phyloP scores from a whole-genome alignment of 1,140 invertebrate species.

The Coelopa frigida region DNA sequence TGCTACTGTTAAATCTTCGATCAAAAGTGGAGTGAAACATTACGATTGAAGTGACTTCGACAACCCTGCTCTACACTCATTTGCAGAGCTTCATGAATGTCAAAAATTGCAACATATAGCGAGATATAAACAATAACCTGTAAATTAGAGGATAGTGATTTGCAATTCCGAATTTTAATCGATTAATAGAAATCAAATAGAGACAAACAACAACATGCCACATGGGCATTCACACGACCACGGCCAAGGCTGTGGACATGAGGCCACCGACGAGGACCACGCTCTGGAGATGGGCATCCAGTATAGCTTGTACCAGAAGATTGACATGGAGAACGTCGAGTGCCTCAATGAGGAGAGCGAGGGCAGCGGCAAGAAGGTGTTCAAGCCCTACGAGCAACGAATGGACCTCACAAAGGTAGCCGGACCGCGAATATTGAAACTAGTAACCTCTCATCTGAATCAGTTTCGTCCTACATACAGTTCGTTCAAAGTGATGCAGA shows the following conservation, averaged over 20 bases:
- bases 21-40: no score
- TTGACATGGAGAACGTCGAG: slow-evolving; percentile 79
- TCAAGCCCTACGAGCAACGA: slow-evolving; percentile 87
- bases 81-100: no score
- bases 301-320: slow-evolving; percentile 85
- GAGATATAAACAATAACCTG: no score
- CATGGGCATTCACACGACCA: slow-evolving; percentile 38
- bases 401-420: slow-evolving; percentile 51
- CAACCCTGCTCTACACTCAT: no score
- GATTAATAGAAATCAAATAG: no score
- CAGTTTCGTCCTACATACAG: slow-evolving; percentile 47
- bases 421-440: neutral
- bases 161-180: no score
- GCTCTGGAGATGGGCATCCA: slow-evolving; percentile 70
- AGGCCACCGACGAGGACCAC: slow-evolving; percentile 47
- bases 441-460: neutral
- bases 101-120: no score
- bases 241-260: slow-evolving; percentile 29
- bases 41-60: no score
- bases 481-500: slow-evolving; percentile 92
- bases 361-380: slow-evolving; percentile 78
- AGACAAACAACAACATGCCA: slow-evolving; percentile 28
- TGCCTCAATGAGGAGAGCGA: slow-evolving; percentile 86
- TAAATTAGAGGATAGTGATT: no score
- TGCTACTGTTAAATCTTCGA: no score